Percentiles rank a stretch among this genome's conserved stretches.
Conservation (phyloP, 2,888 invertebrate species). For the Drosophila antonietae region DNA sequence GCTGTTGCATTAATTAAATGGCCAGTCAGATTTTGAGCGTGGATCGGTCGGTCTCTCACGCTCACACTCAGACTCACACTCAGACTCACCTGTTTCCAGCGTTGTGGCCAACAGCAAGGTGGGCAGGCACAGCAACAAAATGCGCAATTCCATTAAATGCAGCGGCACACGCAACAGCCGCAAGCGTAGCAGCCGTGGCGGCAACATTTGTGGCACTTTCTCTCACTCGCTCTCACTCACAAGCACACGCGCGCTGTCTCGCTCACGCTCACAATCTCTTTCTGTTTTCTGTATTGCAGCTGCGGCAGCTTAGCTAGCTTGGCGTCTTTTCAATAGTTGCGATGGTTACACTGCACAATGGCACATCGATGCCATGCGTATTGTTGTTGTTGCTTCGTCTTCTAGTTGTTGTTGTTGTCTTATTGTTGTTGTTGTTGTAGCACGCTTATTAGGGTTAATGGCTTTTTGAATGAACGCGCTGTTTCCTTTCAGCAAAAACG, state of each 20-base stretch:
- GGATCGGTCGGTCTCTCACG: no score
- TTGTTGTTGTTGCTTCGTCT: not conserved
- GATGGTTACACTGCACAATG: constrained; percentile 39
- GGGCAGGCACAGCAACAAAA: constrained; percentile 85
- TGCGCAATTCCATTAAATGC: constrained; percentile 85
- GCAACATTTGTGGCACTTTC: constrained; percentile 73
- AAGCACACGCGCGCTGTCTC: not conserved
- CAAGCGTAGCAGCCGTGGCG: constrained; percentile 69
- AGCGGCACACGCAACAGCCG: constrained; percentile 73
- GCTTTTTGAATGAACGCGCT: constrained; percentile 75
- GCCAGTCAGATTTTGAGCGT: constrained; percentile 5
- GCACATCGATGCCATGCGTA: constrained; percentile 50
- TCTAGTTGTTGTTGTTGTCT: constrained; percentile 21
- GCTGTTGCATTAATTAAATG: constrained; percentile 58
- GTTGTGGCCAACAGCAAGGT: constrained; percentile 85
- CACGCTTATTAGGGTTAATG: constrained; percentile 76
- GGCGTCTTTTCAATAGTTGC: constrained; percentile 28
- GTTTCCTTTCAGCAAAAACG: constrained; percentile 70
- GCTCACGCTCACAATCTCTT: not conserved
- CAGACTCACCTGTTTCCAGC: constrained; percentile 83
- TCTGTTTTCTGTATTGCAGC: constrained; percentile 27
- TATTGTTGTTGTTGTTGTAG: constrained; percentile 38
- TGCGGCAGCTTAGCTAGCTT: constrained; percentile 18
- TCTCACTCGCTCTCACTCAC: not conserved
- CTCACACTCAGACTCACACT: constrained; percentile 71